Evolutionary conservation across 2,888 invertebrate genomes (phyloP).

Genomic region (Mythimna pallens): DNA sequence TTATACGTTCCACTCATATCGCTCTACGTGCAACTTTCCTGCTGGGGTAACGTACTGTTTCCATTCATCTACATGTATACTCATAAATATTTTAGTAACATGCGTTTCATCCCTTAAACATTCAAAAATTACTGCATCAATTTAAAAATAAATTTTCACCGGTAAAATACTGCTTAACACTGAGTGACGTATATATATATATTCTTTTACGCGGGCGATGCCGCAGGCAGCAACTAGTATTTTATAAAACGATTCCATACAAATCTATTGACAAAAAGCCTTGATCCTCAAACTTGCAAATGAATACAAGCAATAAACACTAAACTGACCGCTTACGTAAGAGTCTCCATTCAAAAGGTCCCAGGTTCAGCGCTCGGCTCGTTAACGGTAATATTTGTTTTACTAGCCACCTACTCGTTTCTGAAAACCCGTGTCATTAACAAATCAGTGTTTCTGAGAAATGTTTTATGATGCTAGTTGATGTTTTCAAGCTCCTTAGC

Average conservation of each 20-base stretch:
- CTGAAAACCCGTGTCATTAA: slow-evolving; percentile 42
- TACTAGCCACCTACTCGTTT: slow-evolving; percentile 29
- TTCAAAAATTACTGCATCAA: no score
- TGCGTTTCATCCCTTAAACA: no score
- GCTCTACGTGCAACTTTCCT: no score
- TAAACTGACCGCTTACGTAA: slow-evolving; percentile 35
- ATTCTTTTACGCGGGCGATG: no score
- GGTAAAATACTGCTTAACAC: no score
- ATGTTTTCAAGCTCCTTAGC: not conserved
- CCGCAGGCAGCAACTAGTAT: not conserved
- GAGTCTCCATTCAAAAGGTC: slow-evolving; percentile 49
- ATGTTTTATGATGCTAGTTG: slow-evolving; percentile 10
- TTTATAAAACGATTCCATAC: no score
- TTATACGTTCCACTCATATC: no score
- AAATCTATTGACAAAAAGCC: slow-evolving; percentile 6
- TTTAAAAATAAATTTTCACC: no score
- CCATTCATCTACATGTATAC: no score
- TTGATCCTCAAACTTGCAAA: slow-evolving; percentile 12
- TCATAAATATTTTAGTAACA: no score
- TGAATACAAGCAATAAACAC: slow-evolving; percentile 8
- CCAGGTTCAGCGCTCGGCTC: slow-evolving; percentile 46
- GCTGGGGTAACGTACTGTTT: no score
- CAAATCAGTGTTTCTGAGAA: slow-evolving; percentile 51
- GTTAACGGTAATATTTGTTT: slow-evolving; percentile 53
- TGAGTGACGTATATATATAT: no score